These are phyloP conservation scores for Dilophus febrilis DNA, from an alignment of 2,888 invertebrate species.

Conservation along the genomic window DNA sequence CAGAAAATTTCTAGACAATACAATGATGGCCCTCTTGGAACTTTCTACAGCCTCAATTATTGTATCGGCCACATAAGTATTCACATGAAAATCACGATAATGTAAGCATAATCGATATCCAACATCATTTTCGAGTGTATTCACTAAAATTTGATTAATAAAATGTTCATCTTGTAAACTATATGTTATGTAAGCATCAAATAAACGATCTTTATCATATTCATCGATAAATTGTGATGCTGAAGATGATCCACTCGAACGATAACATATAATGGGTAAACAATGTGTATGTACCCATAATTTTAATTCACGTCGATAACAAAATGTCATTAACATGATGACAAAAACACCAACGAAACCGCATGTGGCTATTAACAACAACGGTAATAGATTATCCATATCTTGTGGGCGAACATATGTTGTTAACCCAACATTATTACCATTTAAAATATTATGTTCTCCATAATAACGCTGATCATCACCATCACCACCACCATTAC, in stretches of 20 bases:
- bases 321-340: conserved; percentile 59
- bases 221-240: conserved; percentile 54
- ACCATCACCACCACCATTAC: too few relatives aligned
- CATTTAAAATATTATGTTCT: conserved; percentile 30
- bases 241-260: conserved; percentile 29
- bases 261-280: conserved; percentile 72
- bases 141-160: conserved; percentile 74
- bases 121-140: conserved; percentile 69
- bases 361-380: conserved; percentile 59
- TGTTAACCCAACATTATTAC: conserved; percentile 53
- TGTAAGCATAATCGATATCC: conserved; percentile 79
- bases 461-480: too few relatives aligned
- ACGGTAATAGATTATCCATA: conserved; percentile 65
- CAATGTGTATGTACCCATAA: conserved; percentile 78
- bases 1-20: conserved; percentile 82
- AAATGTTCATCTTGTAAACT: conserved; percentile 85
- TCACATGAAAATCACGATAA: conserved; percentile 79
- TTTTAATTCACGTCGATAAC: conserved; percentile 63
- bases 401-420: conserved; percentile 47
- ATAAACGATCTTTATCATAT: conserved; percentile 63
- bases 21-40: conserved; percentile 74
- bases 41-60: conserved; percentile 85
- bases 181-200: conserved; percentile 91
- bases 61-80: conserved; percentile 78
- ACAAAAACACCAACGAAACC: conserved; percentile 61